Base-by-base conservation (phyloP, 2,113 vertebrate species). In the Rhipidura dahli region DNA sequence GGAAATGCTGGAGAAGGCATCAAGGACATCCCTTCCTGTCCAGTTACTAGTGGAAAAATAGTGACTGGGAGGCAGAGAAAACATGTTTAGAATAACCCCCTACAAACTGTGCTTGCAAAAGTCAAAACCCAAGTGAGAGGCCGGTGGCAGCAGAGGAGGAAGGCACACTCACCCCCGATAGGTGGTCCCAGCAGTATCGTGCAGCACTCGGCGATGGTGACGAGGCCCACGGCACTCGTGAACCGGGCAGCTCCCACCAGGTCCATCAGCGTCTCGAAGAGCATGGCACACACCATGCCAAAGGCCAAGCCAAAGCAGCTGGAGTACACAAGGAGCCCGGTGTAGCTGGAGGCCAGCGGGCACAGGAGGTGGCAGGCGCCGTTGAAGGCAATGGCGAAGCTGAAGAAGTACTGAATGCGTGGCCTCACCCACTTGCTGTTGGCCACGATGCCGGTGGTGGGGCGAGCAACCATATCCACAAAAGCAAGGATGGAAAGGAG, bases 201-300 rank as follows among this genome's bases (percentile, higher is more conserved):
- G 85, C 98, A 97, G 93, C 98, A 98, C 93, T 99, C 98, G 0
- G 98, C 97, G 57, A 99, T 98, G 65, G 98, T 99, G 95, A 98
- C 98, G 22, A 98, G 96, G 72, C 98, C 98, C 13, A 99, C 97
- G 1, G 98, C 98, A 1, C 98, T 98, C 17, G 98, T 97, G 93
- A 98, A 98, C 16, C 97, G 96, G 9, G 96, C 44, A 13, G 95
- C 97, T 79, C 99, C 98, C 93, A 98, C 98, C 7, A 98, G 97
- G 92, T 98, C 98, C 98, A 98, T 98, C 42, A 99, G 98, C 2
- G 98, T 98, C 96, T 99, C 98, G 44, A 99, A 98, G 42, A 98
- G 98, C 93, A 99, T 93, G 42, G 98, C 98, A 24, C 98, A 98
- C 39, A 98, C 98, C 98, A 98, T 98, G 68, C 98, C 98, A 1